These are phyloP conservation scores for Acropora tenuis DNA, from an alignment of 64 coral and sea anemone species.

Conservation along the genomic window DNA sequence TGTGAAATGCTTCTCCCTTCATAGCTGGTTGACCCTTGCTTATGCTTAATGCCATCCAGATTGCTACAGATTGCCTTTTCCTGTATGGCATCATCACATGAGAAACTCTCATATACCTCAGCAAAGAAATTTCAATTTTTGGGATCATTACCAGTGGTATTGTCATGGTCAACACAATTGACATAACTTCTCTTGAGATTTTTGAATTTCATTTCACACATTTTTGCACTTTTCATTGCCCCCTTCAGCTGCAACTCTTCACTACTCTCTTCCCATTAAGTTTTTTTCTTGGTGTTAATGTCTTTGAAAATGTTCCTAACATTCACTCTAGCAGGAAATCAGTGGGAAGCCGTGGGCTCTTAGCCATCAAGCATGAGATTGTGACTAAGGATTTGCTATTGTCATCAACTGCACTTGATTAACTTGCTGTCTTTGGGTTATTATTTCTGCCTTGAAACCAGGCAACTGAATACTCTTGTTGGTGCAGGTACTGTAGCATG, in stretches of 20 bases:
- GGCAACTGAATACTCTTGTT: not conserved
- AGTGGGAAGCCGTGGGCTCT: not conserved
- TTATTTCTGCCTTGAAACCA: not conserved
- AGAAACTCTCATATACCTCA: not conserved
- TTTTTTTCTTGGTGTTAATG: not conserved
- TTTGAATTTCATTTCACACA: not conserved
- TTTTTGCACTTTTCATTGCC: not conserved
- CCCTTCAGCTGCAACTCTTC: not conserved
- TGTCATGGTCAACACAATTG: not conserved
- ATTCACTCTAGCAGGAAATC: not conserved
- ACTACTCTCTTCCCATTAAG: not conserved
- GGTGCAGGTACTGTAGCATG: not conserved
- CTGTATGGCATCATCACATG: not conserved
- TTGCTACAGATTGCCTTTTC: not conserved
- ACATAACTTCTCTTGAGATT: constrained; percentile 14
- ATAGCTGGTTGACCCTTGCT: not conserved
- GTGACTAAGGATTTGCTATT: not conserved
- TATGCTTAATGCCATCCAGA: not conserved
- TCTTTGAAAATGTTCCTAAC: not conserved
- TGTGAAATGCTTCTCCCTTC: not conserved
- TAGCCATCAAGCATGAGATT: not conserved
- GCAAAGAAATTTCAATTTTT: not conserved
- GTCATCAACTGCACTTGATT: not conserved
- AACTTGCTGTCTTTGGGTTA: not conserved
- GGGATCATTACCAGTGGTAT: not conserved